These are phyloP conservation scores for Coelopa pilipes DNA, from an alignment of 2,888 invertebrate genomes.

Conservation along the genomic window DNA sequence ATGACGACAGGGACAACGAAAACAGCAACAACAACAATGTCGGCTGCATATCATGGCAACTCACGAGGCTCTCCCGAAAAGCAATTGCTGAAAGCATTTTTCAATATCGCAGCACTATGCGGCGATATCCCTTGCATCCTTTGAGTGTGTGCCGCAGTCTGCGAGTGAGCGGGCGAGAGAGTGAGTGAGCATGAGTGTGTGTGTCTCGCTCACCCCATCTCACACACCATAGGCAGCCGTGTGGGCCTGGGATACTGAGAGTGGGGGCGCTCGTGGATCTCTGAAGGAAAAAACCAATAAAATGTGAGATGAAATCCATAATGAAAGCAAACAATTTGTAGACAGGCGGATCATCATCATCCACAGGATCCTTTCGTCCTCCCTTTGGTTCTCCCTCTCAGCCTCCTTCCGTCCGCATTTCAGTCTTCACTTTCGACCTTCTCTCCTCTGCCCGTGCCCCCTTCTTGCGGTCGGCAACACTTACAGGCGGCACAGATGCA, in stretches of 20 bases:
- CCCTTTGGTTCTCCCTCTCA: background rate
- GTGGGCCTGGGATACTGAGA: no score
- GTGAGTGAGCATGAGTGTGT: constrained; percentile 7
- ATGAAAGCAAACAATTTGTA: constrained; percentile 34
- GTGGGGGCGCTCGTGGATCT: background rate
- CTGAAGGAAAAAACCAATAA: constrained; percentile 14
- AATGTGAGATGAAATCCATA: constrained; percentile 29
- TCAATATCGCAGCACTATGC: constrained; percentile 32
- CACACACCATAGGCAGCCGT: no score
- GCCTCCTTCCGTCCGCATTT: no score
- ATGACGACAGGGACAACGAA: background rate
- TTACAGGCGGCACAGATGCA: no score
- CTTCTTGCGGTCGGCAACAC: no score
- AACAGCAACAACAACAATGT: constrained; percentile 4
- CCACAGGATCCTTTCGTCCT: background rate
- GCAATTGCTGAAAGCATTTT: constrained; percentile 36
- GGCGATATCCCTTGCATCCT: background rate
- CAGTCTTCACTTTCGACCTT: no score
- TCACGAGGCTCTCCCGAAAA: constrained; percentile 21
- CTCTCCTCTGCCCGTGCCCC: no score
- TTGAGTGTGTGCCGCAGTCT: no score
- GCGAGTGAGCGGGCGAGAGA: constrained; percentile 24
- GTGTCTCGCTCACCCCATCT: background rate
- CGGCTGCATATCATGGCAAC: constrained; percentile 15
- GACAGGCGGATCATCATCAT: constrained; percentile 26